Conservation (phyloP, 2,888 invertebrate species). For the Selenia dentaria region DNA sequence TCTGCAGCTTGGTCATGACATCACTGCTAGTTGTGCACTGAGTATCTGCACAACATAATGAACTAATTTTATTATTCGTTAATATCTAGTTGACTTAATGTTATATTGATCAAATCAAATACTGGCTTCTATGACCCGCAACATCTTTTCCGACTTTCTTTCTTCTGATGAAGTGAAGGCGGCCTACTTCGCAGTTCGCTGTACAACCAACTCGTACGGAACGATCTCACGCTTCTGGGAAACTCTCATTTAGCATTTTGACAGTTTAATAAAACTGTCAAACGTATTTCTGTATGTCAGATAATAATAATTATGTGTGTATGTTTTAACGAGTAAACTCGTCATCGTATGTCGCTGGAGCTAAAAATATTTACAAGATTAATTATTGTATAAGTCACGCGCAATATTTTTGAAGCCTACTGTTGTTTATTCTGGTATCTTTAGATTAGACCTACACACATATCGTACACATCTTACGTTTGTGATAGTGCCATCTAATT, state of each 20-base stretch:
- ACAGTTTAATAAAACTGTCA: conserved; percentile 62
- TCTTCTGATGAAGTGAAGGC: conserved; percentile 36
- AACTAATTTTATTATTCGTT: too few species aligned
- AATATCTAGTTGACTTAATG: too few species aligned
- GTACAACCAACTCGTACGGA: conserved; percentile 34
- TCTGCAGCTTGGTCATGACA: too few species aligned
- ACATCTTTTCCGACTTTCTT: too few species aligned
- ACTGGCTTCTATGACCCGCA: too few species aligned
- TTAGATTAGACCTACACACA: too few species aligned
- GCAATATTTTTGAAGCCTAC: not conserved
- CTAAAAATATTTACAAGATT: conserved; percentile 7
- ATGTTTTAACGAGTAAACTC: conserved; percentile 29
- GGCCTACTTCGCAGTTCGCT: conserved; percentile 57
- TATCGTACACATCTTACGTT: too few species aligned
- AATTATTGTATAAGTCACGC: conserved; percentile 7
- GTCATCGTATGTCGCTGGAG: conserved; percentile 5
- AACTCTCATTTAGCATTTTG: conserved; percentile 62
- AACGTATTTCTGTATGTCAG: conserved; percentile 8
- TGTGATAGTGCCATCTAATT: too few species aligned
- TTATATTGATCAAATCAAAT: too few species aligned
- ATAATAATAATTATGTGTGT: conserved; percentile 32
- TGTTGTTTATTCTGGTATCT: too few species aligned
- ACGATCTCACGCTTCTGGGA: conserved; percentile 70
- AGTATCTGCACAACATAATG: too few species aligned
- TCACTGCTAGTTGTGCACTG: too few species aligned